Evolutionary conservation across 2,113 vertebrate genomes (phyloP), one percentile per base, ranked within the genome.

Genomic region (Ceratotherium simum): DNA sequence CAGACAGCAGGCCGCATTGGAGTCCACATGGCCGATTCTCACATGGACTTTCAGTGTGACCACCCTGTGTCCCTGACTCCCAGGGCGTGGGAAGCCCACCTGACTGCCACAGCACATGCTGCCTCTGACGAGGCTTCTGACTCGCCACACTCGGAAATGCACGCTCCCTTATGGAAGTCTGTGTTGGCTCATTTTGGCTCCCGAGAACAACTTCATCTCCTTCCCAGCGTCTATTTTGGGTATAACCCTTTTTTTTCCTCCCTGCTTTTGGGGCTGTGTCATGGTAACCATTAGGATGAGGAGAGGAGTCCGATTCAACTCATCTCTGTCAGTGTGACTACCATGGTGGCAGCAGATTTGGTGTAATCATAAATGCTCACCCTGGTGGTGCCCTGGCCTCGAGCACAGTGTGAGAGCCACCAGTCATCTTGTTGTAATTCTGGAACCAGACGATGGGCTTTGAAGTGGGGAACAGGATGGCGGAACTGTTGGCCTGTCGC

Each of bases 221-320:
- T 93, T 56, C 25, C 78, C 88, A 60, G 85, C 3, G 6, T 91
- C 97, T 97, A 75, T 97, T 97, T 95, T 91, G 95, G 89, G 91
- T 46, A 58, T 75, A 83, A 81, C 62, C 73, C 96, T 56, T 91
- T 92, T 70, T 17, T 17, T 25, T 29, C 29, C 46, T n/a, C 65
- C 64, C 42, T 1, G 29, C 72, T 64, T 94, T 81, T 20, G 91
- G 93, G 95, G 58, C 93, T 91, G 91, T 83, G 88, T 96, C 97
- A 85, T 92, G 91, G 93, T 96, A 94, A 96, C 90, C 81, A 62
- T 95, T 73, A 81, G 75, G 23, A 42, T 21, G 91, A 96, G 91
- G 70, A 48, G 25, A 70, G 64, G 80, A 86, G 91, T 87, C 94
- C 62, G 21, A 93, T 51, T 60, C 95, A 90, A 20, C 58, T 56